A percentile compares a stretch with the other conserved stretches of the same genome.
These are phyloP conservation scores for Actinernus sp. DNA, from an alignment of 92 coral and sea anemone genomes.

Conservation along the genomic window DNA sequence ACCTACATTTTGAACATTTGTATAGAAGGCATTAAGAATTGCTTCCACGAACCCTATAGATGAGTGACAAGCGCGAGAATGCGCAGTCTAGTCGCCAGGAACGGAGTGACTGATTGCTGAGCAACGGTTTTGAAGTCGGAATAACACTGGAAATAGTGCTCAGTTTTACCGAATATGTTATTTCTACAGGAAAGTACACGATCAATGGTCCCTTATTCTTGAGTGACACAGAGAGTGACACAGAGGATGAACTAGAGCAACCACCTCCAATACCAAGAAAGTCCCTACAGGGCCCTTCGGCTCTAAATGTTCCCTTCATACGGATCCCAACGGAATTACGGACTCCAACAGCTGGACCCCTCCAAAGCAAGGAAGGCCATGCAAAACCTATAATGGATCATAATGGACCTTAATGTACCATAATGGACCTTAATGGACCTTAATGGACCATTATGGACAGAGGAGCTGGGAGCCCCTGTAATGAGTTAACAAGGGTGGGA, in stretches of 20 bases:
- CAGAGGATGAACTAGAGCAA: constrained; percentile 83
- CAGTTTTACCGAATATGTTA: neutral
- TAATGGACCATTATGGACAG: too few species aligned
- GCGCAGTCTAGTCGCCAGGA: too few species aligned
- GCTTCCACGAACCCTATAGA: too few species aligned
- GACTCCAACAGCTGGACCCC: constrained; percentile 9
- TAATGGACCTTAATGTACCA: too few species aligned
- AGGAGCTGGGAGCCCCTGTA: too few species aligned
- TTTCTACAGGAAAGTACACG: constrained; percentile 69
- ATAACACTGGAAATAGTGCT: too few species aligned
- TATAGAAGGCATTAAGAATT: too few species aligned
- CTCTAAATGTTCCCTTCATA: constrained; percentile 16
- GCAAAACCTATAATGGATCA: constrained; percentile 78
- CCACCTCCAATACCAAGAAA: constrained; percentile 28
- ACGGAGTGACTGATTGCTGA: too few species aligned
- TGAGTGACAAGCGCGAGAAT: too few species aligned
- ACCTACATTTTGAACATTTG: too few species aligned
- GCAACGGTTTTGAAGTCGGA: too few species aligned
- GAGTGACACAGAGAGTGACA: constrained; percentile 93
- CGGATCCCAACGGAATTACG: constrained; percentile 3
- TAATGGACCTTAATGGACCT: neutral
- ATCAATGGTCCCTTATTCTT: constrained; percentile 93
- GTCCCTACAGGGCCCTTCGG: constrained; percentile 7
- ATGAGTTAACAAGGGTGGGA: too few species aligned
- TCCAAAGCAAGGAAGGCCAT: constrained; percentile 71